Base-by-base conservation (phyloP, 1,140 invertebrate genomes). In the Drosophila sp. region DNA sequence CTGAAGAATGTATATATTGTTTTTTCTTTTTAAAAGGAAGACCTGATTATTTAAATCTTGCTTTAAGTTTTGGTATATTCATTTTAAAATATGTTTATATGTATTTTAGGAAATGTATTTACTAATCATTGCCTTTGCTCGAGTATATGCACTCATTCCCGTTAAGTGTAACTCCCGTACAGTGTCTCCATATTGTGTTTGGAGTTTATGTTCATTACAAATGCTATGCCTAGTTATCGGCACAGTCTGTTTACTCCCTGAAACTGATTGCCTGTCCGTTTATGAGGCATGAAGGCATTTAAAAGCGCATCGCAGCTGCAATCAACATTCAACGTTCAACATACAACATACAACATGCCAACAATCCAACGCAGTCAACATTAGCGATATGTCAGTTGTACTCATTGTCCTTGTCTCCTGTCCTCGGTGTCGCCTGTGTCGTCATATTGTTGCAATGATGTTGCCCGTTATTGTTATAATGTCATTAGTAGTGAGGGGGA, bases 241-340 rank as follows among this genome's bases (percentile, higher is more conserved):
- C 76, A n/a, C 4, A 9, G 67, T 84, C 78, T 80, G 80, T 80
- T 69, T 65, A 56, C 38, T 18, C 25, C 32, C 29, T 48, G 16
- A 69, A 73, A 46, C 54, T 45, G 43, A 66, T 62, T 78, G 69
- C 51, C 40, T 81, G 74, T 54, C 66, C 36, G 74, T 87, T 86
- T 86, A 86, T 87, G 81, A 77, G 78, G 65, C 81, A 87, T 86
- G 81, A 86, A 87, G 74, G 78, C 81, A 87, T 75, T 86, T 72
- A 69, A 80, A 83, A 78, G 78, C 82, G 82, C 74, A 80, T 74
- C 61, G 40, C 64, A 67, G 57, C 51, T 80, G 81, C 77, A 76
- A 76, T 72, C 59, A 45, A 43, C 63, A 40, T 51, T 38, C 43
- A 57, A 48, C 54, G 63, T 54, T 62, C n/a, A 64, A 36, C 2